Evolutionary conservation across 2,113 vertebrate genomes (phyloP).

Genomic region (Leptodactylus fuscus): DNA sequence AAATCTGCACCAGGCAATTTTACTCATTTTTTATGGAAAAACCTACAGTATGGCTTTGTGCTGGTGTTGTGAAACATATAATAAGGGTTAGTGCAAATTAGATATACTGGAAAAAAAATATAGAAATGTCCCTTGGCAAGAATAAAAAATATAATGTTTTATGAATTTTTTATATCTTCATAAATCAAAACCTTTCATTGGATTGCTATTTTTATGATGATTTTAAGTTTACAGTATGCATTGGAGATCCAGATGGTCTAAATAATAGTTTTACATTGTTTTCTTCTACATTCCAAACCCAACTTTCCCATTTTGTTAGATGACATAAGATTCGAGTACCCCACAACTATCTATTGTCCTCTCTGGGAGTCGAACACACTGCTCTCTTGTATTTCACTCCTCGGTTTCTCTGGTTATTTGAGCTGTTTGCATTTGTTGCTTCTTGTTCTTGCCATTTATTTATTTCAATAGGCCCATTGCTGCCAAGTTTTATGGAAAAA

Average conservation of each 20-base stretch:
- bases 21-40: too few relatives aligned
- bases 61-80: too few relatives aligned
- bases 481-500: slow-evolving; percentile 57
- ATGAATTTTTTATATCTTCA: not conserved
- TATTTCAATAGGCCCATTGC: slow-evolving; percentile 53
- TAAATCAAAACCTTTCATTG: not conserved
- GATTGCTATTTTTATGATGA: not conserved
- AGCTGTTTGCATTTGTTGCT: slow-evolving; percentile 64
- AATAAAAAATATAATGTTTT: too few relatives aligned
- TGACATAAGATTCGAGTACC: slow-evolving; percentile 33
- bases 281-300: slow-evolving; percentile 23
- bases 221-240: not conserved
- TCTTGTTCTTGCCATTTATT: slow-evolving; percentile 62
- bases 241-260: slow-evolving; percentile 33
- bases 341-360: slow-evolving; percentile 56
- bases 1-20: too few relatives aligned
- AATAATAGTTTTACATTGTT: slow-evolving; percentile 38
- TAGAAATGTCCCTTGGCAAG: too few relatives aligned
- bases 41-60: too few relatives aligned
- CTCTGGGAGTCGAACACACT: slow-evolving; percentile 51
- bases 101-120: too few relatives aligned
- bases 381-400: slow-evolving; percentile 64
- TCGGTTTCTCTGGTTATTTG: slow-evolving; percentile 60
- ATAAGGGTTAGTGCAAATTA: too few relatives aligned
- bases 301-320: slow-evolving; percentile 24